These are phyloP conservation scores for Rhynchopsitta pachyrhyncha DNA, from an alignment of 2,113 vertebrate genomes.

Conservation along the genomic window DNA sequence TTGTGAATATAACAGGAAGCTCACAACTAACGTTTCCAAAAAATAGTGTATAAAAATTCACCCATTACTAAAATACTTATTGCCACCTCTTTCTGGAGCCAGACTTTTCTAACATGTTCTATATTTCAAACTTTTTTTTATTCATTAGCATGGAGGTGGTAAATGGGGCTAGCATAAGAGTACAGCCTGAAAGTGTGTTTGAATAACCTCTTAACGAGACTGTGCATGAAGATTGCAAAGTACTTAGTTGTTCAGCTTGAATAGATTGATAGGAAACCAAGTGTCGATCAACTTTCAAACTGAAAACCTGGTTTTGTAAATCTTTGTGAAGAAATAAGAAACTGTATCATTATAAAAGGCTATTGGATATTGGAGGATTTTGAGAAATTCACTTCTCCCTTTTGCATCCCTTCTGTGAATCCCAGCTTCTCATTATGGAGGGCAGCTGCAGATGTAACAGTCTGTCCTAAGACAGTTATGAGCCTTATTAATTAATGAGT, in stretches of 20 bases:
- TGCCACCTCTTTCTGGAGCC: not conserved
- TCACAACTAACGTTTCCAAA: not conserved
- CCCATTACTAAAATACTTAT: not conserved
- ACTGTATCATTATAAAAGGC: not conserved
- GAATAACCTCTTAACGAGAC: not conserved
- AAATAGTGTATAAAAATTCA: not conserved
- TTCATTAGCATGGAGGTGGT: not conserved
- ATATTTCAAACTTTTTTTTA: not conserved
- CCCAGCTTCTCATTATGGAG: not conserved
- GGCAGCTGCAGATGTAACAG: not conserved
- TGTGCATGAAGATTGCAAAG: not conserved
- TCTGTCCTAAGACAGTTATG: not conserved
- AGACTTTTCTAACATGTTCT: not conserved
- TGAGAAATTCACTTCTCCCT: not conserved
- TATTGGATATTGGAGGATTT: not conserved
- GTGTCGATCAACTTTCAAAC: not conserved
- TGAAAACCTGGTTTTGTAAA: not conserved
- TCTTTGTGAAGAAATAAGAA: not conserved
- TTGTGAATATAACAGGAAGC: not conserved
- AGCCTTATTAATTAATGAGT: not conserved
- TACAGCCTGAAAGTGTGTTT: not conserved
- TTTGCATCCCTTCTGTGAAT: not conserved
- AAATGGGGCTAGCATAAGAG: not conserved
- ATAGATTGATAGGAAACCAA: not conserved
- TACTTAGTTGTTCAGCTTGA: not conserved